These are phyloP conservation scores for Hemitrygon akajei DNA, from an alignment of 2,797 vertebrate species.

Conservation along the genomic window DNA sequence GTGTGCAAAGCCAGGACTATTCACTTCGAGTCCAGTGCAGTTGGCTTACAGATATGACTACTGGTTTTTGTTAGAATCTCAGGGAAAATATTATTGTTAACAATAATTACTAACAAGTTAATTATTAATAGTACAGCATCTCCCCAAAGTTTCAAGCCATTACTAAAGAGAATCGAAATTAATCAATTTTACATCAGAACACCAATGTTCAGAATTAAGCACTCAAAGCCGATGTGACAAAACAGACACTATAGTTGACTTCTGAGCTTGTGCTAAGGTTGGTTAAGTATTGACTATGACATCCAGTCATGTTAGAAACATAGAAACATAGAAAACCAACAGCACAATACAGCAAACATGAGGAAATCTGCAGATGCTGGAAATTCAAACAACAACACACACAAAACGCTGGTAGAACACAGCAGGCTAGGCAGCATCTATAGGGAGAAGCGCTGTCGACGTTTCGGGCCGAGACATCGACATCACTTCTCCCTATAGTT, in stretches of 20 bases:
- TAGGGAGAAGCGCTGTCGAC: too few relatives aligned
- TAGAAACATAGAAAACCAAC: too few relatives aligned
- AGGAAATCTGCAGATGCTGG: too few relatives aligned
- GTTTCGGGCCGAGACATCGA: too few relatives aligned
- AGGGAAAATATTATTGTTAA: not conserved
- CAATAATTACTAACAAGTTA: not conserved
- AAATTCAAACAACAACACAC: too few relatives aligned
- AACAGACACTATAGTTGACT: not conserved
- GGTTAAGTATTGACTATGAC: not conserved
- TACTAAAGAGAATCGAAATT: not conserved
- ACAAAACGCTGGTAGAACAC: too few relatives aligned
- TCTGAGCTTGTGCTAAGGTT: not conserved
- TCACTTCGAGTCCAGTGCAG: too few relatives aligned
- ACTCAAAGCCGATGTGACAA: not conserved
- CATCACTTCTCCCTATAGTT: too few relatives aligned
- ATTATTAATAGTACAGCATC: not conserved
- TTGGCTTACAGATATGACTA: not conserved
- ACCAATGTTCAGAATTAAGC: not conserved
- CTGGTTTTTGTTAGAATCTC: not conserved
- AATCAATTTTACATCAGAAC: slow-evolving; percentile 9
- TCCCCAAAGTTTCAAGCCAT: not conserved
- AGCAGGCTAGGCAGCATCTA: too few relatives aligned
- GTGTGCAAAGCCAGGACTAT: too few relatives aligned
- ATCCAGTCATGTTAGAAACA: too few relatives aligned
- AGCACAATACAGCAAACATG: too few relatives aligned